Evolutionary conservation across 2,888 invertebrate species (phyloP).

Genomic region (Suillia variegata): DNA sequence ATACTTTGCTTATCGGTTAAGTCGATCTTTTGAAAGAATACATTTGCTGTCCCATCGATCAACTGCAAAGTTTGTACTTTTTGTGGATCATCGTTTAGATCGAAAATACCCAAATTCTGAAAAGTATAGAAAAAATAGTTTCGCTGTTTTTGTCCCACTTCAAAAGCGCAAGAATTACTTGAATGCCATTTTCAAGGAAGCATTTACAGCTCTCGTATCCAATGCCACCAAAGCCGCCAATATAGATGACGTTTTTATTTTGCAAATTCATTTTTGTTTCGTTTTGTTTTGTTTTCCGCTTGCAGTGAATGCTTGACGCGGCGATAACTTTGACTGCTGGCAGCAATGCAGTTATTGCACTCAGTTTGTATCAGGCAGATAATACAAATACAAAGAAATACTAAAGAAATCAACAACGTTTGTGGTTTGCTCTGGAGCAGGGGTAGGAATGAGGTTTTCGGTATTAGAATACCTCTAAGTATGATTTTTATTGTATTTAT

Average conservation of each 20-base stretch:
- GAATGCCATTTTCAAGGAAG: conserved; percentile 20
- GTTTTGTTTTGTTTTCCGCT: not conserved
- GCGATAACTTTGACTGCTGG: not conserved
- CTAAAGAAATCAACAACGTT: too few relatives aligned
- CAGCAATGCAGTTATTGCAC: not conserved
- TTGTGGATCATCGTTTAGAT: conserved; percentile 28
- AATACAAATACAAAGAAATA: too few relatives aligned
- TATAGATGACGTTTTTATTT: conserved; percentile 33
- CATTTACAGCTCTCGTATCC: conserved; percentile 27
- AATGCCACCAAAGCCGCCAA: conserved; percentile 40
- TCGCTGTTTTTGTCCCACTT: not conserved
- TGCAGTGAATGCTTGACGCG: not conserved
- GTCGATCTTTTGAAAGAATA: conserved; percentile 31
- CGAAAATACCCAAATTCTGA: conserved; percentile 38
- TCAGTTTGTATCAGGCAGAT: too few relatives aligned
- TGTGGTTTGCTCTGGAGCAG: too few relatives aligned
- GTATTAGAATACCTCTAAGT: too few relatives aligned
- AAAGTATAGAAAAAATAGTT: too few relatives aligned
- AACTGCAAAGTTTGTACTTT: conserved; percentile 18
- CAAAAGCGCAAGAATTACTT: conserved; percentile 5
- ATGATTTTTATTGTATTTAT: too few relatives aligned
- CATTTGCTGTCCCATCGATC: conserved; percentile 12
- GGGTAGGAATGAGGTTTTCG: too few relatives aligned
- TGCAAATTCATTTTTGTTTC: conserved; percentile 30
- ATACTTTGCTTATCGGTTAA: conserved; percentile 28